phyloP scores from a whole-genome alignment of 35 echinoderm and acorn worm species.

The Diadema setosum region DNA sequence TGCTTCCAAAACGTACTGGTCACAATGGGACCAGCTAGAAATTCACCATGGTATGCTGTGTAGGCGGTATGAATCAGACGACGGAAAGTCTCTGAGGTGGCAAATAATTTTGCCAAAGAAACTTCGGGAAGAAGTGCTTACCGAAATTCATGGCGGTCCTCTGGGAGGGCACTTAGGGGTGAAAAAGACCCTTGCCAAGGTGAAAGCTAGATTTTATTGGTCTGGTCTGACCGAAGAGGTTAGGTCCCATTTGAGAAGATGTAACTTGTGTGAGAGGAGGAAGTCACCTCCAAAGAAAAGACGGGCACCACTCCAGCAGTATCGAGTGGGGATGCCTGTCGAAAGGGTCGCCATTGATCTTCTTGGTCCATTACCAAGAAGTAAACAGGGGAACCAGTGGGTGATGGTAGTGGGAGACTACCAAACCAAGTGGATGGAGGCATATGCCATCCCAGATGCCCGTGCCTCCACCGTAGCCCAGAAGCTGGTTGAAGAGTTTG shows the following conservation, averaged over 20 bases:
- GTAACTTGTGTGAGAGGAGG: not conserved
- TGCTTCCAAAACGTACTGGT: not conserved
- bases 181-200: no score
- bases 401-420: no score
- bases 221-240: not conserved
- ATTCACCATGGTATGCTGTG: not conserved
- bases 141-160: no score
- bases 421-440: no score
- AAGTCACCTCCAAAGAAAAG: constrained; percentile 12
- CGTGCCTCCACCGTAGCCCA: constrained; percentile 35
- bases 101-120: constrained; percentile 19
- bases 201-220: no score
- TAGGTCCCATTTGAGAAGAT: not conserved
- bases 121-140: no score
- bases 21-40: constrained; percentile 6
- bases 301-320: constrained; percentile 1
- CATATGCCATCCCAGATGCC: no score
- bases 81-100: not conserved
- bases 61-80: not conserved
- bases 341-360: no score
- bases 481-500: constrained; percentile 5
- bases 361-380: no score
- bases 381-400: no score
- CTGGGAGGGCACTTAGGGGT: no score
- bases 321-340: no score